Base-by-base conservation (phyloP, 2,113 vertebrate species). In the Cephalopterus ornatus region DNA sequence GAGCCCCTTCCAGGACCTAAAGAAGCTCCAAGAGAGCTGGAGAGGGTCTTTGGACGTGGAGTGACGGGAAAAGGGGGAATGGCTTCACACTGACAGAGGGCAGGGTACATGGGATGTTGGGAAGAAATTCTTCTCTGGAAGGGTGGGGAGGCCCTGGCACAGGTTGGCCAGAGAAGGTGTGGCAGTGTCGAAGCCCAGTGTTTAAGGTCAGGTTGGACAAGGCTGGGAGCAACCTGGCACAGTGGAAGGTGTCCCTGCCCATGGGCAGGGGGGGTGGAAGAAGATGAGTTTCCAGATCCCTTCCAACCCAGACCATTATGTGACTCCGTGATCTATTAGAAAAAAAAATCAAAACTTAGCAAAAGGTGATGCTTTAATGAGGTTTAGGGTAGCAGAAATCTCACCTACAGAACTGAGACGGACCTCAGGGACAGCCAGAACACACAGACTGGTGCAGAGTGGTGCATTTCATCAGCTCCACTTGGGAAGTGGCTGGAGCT, bases 371-470 rank as follows among this genome's bases (percentile, higher is more conserved):
- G 41, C 23, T 81, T 58, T 11, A 56, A 8, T 44, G 14, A 49
- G 12, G 37, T 24, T 56, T 3, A 1, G 33, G 14, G 8, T 6
- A n/a, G 58, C 66, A 42, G 72, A 30, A 85, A 12, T 32, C 33
- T 65, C 49, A 14, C 14, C 30, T 26, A 0, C 32, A 42, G 6
- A 26, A 21, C 16, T 1, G 9, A 71, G 28, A 53, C 32, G n/a
- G 32, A 26, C 33, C 61, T 24, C 14, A 2, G 79, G 71, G 27
- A 14, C 32, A 47, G 74, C 37, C 21, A 6, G 47, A 28, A 26
- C 46, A 37, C 39, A 17, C 7, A 15, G 1, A 28, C 18, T 14
- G 15, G 30, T 9, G 22, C 18, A 19, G 53, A 49, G 8, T 0
- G 1, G 26, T 8, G 49, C 11, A 2, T 68, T 80, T 72, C 56